These are phyloP conservation scores for Marcusenius ussheri DNA, from an alignment of 2,113 vertebrate genomes.

Conservation along the genomic window DNA sequence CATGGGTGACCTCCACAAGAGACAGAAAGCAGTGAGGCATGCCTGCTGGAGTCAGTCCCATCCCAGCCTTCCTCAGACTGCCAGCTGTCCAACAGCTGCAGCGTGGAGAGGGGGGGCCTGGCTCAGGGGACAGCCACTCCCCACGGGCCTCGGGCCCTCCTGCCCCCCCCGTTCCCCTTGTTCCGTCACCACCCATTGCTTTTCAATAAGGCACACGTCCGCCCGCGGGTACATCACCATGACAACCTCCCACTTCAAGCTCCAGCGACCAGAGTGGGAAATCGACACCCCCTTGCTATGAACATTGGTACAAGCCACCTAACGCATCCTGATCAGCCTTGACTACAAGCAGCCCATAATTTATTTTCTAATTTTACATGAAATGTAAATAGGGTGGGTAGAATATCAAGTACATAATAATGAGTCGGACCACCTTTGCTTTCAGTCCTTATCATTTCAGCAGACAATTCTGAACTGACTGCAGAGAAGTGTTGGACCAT, in stretches of 20 bases:
- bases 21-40: constrained; percentile 19
- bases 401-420: neutral
- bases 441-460: neutral
- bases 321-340: neutral
- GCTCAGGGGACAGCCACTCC: constrained; percentile 44
- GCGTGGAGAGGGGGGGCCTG: constrained; percentile 1
- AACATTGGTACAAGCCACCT: neutral
- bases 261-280: constrained; percentile 38
- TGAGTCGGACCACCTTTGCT: neutral
- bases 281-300: constrained; percentile 36
- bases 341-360: neutral
- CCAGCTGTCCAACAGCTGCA: constrained; percentile 44
- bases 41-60: neutral
- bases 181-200: constrained; percentile 25
- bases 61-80: neutral
- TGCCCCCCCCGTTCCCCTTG: neutral
- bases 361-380: neutral
- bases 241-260: constrained; percentile 39
- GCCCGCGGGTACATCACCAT: constrained; percentile 37
- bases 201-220: constrained; percentile 50
- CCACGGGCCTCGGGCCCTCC: constrained; percentile 19
- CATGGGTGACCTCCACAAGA: constrained; percentile 21
- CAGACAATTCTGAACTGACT: neutral
- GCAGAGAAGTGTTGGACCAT: neutral
- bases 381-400: neutral